phyloP scores from a whole-genome alignment of 2,113 vertebrate genomes.

The Scophthalmus maximus region DNA sequence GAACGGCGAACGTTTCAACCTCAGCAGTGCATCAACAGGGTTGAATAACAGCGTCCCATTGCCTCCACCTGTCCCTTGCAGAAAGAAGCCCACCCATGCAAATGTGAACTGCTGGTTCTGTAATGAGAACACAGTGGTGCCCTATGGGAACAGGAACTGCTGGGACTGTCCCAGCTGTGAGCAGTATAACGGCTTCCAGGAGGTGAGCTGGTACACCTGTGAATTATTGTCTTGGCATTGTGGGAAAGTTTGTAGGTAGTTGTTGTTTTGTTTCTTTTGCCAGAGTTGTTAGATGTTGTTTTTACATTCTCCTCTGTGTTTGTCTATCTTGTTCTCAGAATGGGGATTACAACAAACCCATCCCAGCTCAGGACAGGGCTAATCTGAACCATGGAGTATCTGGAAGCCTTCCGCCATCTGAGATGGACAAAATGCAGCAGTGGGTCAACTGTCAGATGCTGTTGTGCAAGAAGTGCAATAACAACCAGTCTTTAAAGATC shows the following conservation, averaged over 20 bases:
- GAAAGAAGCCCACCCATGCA: conserved; percentile 90
- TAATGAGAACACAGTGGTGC: conserved; percentile 91
- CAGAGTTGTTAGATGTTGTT: not conserved
- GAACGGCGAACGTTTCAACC: too few relatives aligned
- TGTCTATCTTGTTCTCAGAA: conserved; percentile 81
- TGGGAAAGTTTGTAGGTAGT: not conserved
- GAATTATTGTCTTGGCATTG: not conserved
- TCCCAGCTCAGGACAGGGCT: conserved; percentile 95
- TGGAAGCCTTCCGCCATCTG: conserved; percentile 69
- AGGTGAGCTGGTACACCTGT: conserved; percentile 79
- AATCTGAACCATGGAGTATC: conserved; percentile 94
- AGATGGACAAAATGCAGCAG: conserved; percentile 85
- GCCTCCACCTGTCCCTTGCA: conserved; percentile 49
- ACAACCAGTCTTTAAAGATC: conserved; percentile 93
- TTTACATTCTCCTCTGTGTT: not conserved
- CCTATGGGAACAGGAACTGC: conserved; percentile 97
- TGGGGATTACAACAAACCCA: conserved; percentile 98
- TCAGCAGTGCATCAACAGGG: too few relatives aligned
- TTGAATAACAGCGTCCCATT: not conserved
- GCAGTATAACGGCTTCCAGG: conserved; percentile 98
- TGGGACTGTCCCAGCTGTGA: conserved; percentile 99
- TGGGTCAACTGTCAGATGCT: conserved; percentile 97
- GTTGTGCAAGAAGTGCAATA: conserved; percentile 93
- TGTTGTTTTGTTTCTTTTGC: not conserved
- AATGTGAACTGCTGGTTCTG: conserved; percentile 99